Evolutionary conservation across 2,888 invertebrate species (phyloP), one percentile per base, ranked within the genome.

Genomic region (Meiosimyza platycephala): DNA sequence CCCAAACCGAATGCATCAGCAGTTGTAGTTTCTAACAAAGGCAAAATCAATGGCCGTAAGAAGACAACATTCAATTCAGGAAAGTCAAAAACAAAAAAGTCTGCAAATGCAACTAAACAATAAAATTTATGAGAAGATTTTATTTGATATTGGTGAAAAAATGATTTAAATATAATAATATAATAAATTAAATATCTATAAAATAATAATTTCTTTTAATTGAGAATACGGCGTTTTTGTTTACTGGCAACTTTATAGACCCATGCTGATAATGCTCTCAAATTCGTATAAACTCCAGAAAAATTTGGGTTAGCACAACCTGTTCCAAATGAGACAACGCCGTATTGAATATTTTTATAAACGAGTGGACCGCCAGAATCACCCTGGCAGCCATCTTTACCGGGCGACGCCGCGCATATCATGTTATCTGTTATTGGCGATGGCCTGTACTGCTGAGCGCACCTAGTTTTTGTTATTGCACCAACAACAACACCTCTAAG

Each of bases 231-330:
- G 40, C 40, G 40, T 40, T 9, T 40, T 40, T 40, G 9, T 40
- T 40, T 40, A 6, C 0, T 60, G 13, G 52, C 48, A 12, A 67
- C 60, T 13, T 52, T 18, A 40, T 7, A 13, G 18, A 72, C 68
- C 72, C 72, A 69, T 12, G 51, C 28, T 16, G 40, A 51, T 55
- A 55, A 65, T 6, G 13, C 48, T 12, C n/a, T 51, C 4, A 94
- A 92, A 72, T 94, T 88, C 0, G 92, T 89, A 84, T 94, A 95
- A 13, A 95, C 94, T 1, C 95, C 95, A 0, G 94, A 94, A 80
- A 89, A 91, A 77, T 91, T 90, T 0, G 91, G 89, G 79, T 79
- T 78, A 9, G 80, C 85, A 71, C 84, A 85, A 7, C 82, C 78
- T 16, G 80, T 74, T 15, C 84, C 85, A 73, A 79, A 85, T 0